Conservation (phyloP, 2,888 invertebrate genomes). For the Choreutis nemorana region DNA sequence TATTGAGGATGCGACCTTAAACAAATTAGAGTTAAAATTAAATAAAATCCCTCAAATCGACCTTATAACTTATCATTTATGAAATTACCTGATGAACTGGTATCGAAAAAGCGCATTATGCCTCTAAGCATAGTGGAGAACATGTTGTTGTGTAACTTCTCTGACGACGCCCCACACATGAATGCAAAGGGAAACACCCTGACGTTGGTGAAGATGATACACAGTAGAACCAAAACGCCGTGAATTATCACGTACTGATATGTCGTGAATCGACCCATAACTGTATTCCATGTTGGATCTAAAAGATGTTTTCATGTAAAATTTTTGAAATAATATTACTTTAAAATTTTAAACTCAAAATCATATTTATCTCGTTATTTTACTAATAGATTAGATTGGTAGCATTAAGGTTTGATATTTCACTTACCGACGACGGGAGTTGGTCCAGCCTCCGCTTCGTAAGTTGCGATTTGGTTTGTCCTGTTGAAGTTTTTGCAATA, state of each 20-base stretch:
- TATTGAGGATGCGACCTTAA: constrained; percentile 73
- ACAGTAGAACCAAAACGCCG: constrained; percentile 52
- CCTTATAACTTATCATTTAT: constrained; percentile 5
- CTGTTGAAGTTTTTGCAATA: too few relatives aligned
- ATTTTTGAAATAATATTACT: too few relatives aligned
- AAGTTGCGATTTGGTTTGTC: constrained; percentile 47
- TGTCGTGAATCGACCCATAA: constrained; percentile 45
- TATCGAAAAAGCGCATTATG: constrained; percentile 78
- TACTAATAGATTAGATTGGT: too few relatives aligned
- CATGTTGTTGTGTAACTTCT: constrained; percentile 74
- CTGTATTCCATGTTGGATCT: too few relatives aligned
- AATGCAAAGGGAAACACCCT: constrained; percentile 72
- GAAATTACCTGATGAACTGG: constrained; percentile 74
- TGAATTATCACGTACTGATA: constrained; percentile 69
- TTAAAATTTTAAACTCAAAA: too few relatives aligned
- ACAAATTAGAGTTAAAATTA: constrained; percentile 8
- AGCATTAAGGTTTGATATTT: too few relatives aligned
- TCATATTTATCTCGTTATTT: too few relatives aligned
- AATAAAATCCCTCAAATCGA: constrained; percentile 1
- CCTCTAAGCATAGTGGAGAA: constrained; percentile 65
- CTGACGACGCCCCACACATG: constrained; percentile 71
- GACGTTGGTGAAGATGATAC: constrained; percentile 65
- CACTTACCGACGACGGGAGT: too few relatives aligned
- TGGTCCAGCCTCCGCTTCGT: too few relatives aligned
- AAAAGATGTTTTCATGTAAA: too few relatives aligned